These are phyloP conservation scores for Falco concolor DNA, from an alignment of 2,797 vertebrate genomes.

Conservation along the genomic window DNA sequence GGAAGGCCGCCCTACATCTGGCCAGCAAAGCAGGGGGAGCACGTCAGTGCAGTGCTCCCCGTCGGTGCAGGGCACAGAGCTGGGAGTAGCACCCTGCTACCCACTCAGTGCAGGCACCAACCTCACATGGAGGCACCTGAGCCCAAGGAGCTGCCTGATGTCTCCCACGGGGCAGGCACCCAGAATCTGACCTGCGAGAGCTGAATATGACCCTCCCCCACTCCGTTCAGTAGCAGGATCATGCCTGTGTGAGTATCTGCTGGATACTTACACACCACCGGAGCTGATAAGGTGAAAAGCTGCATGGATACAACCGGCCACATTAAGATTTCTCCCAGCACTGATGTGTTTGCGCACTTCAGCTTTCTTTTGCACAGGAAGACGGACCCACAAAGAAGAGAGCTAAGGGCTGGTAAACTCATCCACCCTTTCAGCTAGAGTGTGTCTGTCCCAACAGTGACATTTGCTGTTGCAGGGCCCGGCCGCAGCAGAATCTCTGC, in stretches of 20 bases:
- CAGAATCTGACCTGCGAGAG: neutral
- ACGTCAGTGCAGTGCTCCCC: neutral
- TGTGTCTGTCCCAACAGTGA: neutral
- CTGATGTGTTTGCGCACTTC: neutral
- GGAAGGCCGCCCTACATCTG: neutral
- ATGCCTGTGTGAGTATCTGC: fast-evolving
- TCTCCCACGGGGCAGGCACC: neutral
- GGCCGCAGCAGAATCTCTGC: neutral
- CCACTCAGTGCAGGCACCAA: neutral
- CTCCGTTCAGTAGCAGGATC: neutral
- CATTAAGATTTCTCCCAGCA: neutral
- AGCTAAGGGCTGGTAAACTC: neutral
- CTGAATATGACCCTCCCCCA: neutral
- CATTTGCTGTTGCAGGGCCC: fast-evolving
- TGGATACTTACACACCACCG: neutral
- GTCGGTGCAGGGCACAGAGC: neutral
- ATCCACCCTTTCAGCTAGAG: neutral
- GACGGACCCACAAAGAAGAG: neutral
- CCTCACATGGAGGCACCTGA: neutral
- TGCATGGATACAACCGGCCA: neutral
- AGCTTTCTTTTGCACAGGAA: neutral
- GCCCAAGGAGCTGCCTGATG: neutral
- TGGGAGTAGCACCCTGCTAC: neutral
- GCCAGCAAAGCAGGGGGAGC: neutral
- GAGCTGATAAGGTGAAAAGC: neutral